phyloP scores from a whole-genome alignment of 2,888 invertebrate species.

The Lochmaea capreae region DNA sequence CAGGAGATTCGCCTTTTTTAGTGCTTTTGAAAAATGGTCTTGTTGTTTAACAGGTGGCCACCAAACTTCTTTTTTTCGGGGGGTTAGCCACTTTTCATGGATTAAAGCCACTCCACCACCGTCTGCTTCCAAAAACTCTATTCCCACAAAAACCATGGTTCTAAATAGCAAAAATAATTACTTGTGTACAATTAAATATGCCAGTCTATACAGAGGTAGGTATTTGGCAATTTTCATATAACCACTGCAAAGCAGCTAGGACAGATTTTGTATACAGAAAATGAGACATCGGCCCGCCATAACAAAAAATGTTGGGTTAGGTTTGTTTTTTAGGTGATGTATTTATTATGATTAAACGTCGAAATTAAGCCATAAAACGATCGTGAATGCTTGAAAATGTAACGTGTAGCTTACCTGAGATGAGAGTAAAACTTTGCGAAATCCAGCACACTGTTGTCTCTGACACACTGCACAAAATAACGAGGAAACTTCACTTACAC shows the following conservation, averaged over 20 bases:
- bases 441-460: too few species aligned
- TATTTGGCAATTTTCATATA: too few species aligned
- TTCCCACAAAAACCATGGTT: constrained; percentile 18
- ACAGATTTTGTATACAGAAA: constrained; percentile 2
- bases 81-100: constrained; percentile 31
- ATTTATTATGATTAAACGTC: neutral
- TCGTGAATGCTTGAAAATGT: neutral
- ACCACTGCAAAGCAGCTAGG: neutral
- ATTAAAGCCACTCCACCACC: constrained; percentile 23
- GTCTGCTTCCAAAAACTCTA: constrained; percentile 19
- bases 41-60: constrained; percentile 31
- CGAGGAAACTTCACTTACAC: too few species aligned
- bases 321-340: neutral
- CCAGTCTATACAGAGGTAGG: too few species aligned
- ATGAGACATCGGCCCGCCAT: neutral
- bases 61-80: constrained; percentile 30
- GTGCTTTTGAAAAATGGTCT: constrained; percentile 10
- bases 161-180: neutral
- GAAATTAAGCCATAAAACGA: neutral
- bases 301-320: neutral
- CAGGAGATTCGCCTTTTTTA: constrained; percentile 17
- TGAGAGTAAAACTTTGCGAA: neutral
- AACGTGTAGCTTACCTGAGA: neutral
- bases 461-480: too few species aligned
- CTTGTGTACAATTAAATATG: too few species aligned